Evolutionary conservation across 92 coral and sea anemone genomes (phyloP).

Genomic region (Diadumene lineata): DNA sequence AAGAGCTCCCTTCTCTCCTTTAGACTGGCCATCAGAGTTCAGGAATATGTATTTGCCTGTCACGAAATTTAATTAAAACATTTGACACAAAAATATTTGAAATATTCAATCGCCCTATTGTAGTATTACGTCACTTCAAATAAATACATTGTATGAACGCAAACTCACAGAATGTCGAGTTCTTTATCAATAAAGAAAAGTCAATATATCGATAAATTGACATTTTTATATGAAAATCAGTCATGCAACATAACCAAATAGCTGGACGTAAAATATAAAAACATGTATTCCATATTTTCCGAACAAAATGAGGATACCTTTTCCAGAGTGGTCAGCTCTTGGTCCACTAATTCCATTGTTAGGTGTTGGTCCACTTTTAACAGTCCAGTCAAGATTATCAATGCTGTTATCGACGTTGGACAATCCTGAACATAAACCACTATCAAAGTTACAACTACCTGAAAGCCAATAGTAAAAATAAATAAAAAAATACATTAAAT

Average conservation of each 20-base stretch:
- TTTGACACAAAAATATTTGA: neutral
- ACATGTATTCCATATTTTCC: no score
- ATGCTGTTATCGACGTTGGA: constrained; percentile 6
- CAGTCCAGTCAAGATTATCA: constrained; percentile 42
- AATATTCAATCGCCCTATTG: no score
- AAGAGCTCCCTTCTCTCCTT: constrained; percentile 25
- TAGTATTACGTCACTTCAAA: no score
- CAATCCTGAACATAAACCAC: constrained; percentile 36
- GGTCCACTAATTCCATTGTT: constrained; percentile 33
- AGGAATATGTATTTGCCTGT: constrained; percentile 33
- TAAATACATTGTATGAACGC: no score
- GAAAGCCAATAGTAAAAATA: neutral
- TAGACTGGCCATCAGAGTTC: constrained; percentile 16
- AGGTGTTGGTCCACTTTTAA: constrained; percentile 34
- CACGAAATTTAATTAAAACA: neutral
- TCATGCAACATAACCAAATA: no score
- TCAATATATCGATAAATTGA: no score
- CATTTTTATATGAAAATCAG: no score
- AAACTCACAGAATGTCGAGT: no score
- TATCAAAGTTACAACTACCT: constrained; percentile 52
- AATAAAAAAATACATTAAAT: neutral
- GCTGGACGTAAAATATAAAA: no score
- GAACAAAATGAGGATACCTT: constrained; percentile 45
- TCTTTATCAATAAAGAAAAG: no score
- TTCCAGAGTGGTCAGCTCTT: constrained; percentile 15